phyloP scores from a whole-genome alignment of 2,888 invertebrate genomes.

The Ferdinandea cuprea region DNA sequence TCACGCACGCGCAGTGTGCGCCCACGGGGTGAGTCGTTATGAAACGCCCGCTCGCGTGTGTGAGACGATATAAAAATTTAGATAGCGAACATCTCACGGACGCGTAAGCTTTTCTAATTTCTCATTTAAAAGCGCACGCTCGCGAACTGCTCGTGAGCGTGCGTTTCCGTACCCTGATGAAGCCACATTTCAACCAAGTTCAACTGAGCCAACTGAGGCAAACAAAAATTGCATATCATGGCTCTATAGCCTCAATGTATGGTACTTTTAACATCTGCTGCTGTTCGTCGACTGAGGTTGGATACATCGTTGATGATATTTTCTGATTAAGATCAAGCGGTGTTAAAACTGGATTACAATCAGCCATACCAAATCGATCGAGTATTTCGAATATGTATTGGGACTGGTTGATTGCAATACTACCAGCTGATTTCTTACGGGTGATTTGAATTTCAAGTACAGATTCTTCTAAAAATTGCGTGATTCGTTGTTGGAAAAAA shows the following conservation, averaged over 20 bases:
- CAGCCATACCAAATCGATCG: conserved; percentile 36
- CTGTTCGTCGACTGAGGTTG: conserved; percentile 36
- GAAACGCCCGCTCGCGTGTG: too few relatives aligned
- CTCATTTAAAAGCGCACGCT: too few relatives aligned
- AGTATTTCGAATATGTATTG: conserved; percentile 40
- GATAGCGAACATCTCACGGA: too few relatives aligned
- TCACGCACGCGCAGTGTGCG: too few relatives aligned
- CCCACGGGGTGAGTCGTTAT: too few relatives aligned
- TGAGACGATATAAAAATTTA: too few relatives aligned
- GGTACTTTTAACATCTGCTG: conserved; percentile 61
- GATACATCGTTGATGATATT: conserved; percentile 60
- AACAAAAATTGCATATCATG: too few relatives aligned
- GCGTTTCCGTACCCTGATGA: too few relatives aligned
- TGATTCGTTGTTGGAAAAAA: conserved; percentile 41
- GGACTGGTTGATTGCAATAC: conserved; percentile 71
- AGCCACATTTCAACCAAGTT: too few relatives aligned
- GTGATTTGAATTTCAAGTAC: conserved; percentile 2
- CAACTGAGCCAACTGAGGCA: too few relatives aligned
- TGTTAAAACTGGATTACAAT: conserved; percentile 55
- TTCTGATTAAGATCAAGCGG: conserved; percentile 55
- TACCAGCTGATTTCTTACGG: neutral
- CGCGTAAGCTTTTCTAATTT: too few relatives aligned
- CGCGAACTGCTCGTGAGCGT: too few relatives aligned
- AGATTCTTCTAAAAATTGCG: conserved; percentile 43
- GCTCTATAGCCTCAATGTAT: conserved; percentile 67